These are phyloP conservation scores for Trididemnum miniatum DNA, from an alignment of 23 tunicate genomes.

Conservation along the genomic window DNA sequence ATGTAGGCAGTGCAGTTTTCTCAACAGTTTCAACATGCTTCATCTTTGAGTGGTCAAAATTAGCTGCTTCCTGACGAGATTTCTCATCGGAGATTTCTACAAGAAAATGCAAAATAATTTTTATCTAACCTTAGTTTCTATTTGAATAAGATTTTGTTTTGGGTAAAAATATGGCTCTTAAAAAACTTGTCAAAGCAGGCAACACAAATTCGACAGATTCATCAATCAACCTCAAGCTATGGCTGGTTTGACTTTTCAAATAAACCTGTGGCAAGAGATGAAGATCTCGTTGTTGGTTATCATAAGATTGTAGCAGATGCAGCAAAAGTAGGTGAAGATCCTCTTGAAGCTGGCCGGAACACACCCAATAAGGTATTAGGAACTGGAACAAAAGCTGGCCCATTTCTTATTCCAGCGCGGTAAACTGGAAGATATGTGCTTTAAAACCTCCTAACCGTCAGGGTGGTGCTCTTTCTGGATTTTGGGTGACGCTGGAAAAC, in stretches of 20 bases:
- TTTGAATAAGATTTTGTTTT: too few species aligned
- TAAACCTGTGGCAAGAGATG: conserved; percentile 32
- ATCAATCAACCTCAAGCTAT: neutral
- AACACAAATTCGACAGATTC: neutral
- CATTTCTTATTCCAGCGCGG: conserved; percentile 56
- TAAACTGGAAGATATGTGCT: conserved; percentile 30
- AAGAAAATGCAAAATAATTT: neutral
- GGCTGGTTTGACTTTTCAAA: neutral
- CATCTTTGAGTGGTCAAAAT: conserved; percentile 63
- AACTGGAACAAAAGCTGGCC: conserved; percentile 71
- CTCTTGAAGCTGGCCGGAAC: conserved; percentile 59
- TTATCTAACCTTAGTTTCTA: too few species aligned
- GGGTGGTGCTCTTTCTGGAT: conserved; percentile 53
- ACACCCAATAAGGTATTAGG: conserved; percentile 26
- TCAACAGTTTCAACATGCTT: conserved; percentile 74
- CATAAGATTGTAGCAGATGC: conserved; percentile 60
- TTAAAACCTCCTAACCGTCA: conserved; percentile 29
- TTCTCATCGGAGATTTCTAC: conserved; percentile 72
- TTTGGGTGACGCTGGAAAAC: conserved; percentile 69
- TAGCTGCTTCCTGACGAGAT: conserved; percentile 73
- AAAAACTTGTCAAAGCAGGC: neutral
- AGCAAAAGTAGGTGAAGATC: conserved; percentile 72
- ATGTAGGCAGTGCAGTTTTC: conserved; percentile 47
- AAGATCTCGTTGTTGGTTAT: conserved; percentile 51
- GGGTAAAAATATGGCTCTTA: too few species aligned